These are phyloP conservation scores for Sciurus niger DNA, from an alignment of 2,113 vertebrate species.

Conservation along the genomic window DNA sequence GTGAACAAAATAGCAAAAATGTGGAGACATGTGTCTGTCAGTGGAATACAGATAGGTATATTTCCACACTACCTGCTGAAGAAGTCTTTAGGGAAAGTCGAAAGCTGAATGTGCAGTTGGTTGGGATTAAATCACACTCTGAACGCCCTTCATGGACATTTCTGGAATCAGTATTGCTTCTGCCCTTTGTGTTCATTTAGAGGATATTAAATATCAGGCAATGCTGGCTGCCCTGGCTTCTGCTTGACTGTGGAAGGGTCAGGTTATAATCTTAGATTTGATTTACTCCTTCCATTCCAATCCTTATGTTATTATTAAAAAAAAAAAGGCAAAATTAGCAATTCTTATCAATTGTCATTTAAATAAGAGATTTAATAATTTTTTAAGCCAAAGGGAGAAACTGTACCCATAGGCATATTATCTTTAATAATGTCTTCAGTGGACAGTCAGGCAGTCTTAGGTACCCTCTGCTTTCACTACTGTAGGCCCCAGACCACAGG, in stretches of 20 bases:
- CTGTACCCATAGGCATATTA: background rate
- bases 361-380: background rate
- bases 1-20: conserved; percentile 71
- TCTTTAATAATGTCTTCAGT: background rate
- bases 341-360: background rate
- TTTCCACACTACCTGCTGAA: background rate
- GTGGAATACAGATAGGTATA: conserved; percentile 55
- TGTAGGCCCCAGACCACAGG: background rate
- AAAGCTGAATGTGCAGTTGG: background rate
- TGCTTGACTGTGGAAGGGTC: background rate
- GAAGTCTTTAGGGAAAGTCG: conserved; percentile 9
- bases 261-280: background rate
- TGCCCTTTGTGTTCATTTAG: background rate
- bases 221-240: background rate
- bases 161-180: background rate
- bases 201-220: background rate
- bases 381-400: conserved; percentile 29
- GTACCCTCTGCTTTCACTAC: background rate
- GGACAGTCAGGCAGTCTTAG: background rate
- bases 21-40: conserved; percentile 33
- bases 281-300: background rate
- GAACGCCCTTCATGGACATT: background rate
- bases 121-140: background rate
- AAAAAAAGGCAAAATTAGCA: background rate
- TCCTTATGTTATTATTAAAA: background rate